These are phyloP conservation scores for Alexandromys fortis DNA, from an alignment of 2,113 vertebrate species.

Conservation along the genomic window DNA sequence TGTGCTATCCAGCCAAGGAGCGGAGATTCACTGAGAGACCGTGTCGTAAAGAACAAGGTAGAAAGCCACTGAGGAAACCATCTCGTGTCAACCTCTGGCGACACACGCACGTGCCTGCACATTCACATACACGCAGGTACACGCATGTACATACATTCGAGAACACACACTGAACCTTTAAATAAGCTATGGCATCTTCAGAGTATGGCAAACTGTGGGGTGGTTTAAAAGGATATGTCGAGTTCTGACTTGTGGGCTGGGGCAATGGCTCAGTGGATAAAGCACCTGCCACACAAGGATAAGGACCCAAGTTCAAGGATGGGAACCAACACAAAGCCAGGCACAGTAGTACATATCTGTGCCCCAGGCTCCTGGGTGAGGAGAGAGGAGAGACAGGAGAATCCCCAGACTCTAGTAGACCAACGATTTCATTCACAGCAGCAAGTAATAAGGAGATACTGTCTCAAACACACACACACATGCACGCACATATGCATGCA, in stretches of 20 bases:
- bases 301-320: neutral
- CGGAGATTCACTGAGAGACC: neutral
- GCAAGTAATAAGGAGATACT: neutral
- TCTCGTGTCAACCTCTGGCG: neutral
- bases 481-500: no score
- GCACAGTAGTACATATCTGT: neutral
- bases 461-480: neutral
- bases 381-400: neutral
- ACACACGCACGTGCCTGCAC: neutral
- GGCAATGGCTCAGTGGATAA: neutral
- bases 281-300: neutral
- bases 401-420: neutral
- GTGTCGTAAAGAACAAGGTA: no score
- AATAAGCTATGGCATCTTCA: neutral
- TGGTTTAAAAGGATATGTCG: neutral
- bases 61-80: neutral
- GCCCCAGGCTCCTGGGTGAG: neutral
- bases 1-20: neutral
- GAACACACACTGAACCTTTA: neutral
- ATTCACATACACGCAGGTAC: neutral
- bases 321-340: neutral
- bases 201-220: neutral
- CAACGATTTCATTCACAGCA: neutral
- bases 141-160: no score
- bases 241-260: no score